A percentile compares a stretch with the other conserved stretches of the same genome.
These are phyloP conservation scores for Hirtodrosophila duncani DNA, from an alignment of 2,888 invertebrate genomes.

Conservation along the genomic window DNA sequence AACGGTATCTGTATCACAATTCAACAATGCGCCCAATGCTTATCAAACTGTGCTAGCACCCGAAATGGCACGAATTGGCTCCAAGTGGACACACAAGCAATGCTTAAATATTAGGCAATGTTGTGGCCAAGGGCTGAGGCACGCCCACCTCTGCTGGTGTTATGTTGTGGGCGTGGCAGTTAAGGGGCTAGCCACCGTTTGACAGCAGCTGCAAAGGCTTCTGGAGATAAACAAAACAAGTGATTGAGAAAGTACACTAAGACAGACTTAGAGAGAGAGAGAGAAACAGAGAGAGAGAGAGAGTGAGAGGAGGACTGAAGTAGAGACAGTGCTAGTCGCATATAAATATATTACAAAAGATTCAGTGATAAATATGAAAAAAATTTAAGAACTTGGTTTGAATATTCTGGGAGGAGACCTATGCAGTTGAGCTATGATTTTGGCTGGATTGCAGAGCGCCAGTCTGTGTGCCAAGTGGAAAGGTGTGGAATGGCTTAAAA, in stretches of 20 bases:
- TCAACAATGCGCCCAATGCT: conserved; percentile 13
- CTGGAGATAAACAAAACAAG: conserved; percentile 7
- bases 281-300: background rate
- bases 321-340: conserved; percentile 24
- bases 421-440: background rate
- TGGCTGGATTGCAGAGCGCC: background rate
- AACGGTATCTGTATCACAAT: background rate
- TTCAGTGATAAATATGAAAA: conserved; percentile 29
- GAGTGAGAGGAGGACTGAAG: background rate
- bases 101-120: conserved; percentile 63
- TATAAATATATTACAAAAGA: conserved; percentile 77
- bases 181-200: conserved; percentile 27
- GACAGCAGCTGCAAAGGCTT: conserved; percentile 24
- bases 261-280: background rate
- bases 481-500: conserved; percentile 13
- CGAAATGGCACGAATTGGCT: conserved; percentile 55
- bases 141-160: conserved; percentile 19
- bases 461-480: conserved; percentile 1
- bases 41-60: conserved; percentile 39
- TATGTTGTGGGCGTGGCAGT: conserved; percentile 37
- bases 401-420: conserved; percentile 24
- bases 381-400: conserved; percentile 14
- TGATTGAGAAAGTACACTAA: background rate
- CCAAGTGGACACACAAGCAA: too few relatives aligned
- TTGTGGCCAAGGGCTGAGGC: conserved; percentile 28